These are phyloP conservation scores for Drosophila arizonae DNA, from an alignment of 1,140 invertebrate species.

Conservation along the genomic window DNA sequence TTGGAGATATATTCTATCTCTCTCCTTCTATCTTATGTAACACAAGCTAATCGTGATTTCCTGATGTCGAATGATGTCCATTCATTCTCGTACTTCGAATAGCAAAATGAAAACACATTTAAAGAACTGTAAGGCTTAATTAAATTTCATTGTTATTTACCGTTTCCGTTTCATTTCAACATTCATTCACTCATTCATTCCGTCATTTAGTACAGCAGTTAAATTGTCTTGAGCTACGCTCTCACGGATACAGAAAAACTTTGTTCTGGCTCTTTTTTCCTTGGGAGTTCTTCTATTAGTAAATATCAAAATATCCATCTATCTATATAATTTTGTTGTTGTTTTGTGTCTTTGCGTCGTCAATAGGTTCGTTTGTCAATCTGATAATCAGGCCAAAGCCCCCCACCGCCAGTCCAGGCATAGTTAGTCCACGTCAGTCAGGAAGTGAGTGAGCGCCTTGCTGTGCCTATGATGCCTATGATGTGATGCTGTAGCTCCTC, in stretches of 20 bases:
- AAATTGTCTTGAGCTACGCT: too few species aligned
- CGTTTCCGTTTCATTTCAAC: too few species aligned
- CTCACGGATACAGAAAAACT: neutral
- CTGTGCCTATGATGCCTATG: neutral
- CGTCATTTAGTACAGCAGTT: too few species aligned
- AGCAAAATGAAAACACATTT: too few species aligned
- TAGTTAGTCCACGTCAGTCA: slow-evolving; percentile 22
- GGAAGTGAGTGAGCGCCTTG: slow-evolving; percentile 20
- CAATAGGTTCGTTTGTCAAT: slow-evolving; percentile 47
- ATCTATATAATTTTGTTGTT: neutral
- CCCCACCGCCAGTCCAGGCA: neutral
- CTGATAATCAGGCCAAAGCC: slow-evolving; percentile 36
- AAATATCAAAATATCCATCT: neutral
- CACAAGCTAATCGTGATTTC: too few species aligned
- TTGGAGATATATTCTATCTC: too few species aligned
- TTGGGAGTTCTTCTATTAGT: neutral
- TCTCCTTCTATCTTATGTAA: too few species aligned
- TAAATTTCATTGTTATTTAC: too few species aligned
- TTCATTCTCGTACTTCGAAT: too few species aligned
- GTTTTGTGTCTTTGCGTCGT: slow-evolving; percentile 20
- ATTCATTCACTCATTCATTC: too few species aligned
- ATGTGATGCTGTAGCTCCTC: slow-evolving; percentile 1
- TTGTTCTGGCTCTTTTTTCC: neutral
- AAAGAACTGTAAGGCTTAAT: too few species aligned
- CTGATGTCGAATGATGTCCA: too few species aligned